Evolutionary conservation across 2,113 vertebrate species (phyloP).

Genomic region (Cettia cetti): DNA sequence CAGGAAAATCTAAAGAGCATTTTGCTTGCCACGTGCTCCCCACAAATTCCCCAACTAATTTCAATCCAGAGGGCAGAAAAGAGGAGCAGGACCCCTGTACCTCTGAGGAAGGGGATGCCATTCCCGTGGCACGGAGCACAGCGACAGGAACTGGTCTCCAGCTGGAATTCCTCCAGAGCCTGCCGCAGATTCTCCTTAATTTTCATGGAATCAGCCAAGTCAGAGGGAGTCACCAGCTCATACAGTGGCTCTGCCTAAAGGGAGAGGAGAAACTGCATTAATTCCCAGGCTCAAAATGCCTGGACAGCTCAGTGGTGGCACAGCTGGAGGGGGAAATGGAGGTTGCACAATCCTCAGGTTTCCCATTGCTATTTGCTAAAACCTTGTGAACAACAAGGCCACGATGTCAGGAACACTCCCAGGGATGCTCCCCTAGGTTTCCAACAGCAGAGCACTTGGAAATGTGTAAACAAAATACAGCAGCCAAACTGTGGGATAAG

Average conservation of each 20-base stretch:
- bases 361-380: not conserved
- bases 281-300: not conserved
- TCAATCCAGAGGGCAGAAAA: not conserved
- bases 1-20: not conserved
- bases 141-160: slow-evolving; percentile 80
- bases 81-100: slow-evolving; percentile 58
- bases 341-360: not conserved
- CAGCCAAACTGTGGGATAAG: accelerated
- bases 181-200: slow-evolving; percentile 83
- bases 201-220: slow-evolving; percentile 67
- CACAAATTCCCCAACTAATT: not conserved
- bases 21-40: not conserved
- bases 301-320: accelerated
- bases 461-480: not conserved
- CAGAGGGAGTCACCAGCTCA: slow-evolving; percentile 81
- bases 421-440: not conserved
- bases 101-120: slow-evolving; percentile 81
- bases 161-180: slow-evolving; percentile 83
- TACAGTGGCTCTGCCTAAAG: slow-evolving; percentile 82
- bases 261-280: not conserved
- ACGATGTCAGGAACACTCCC: accelerated
- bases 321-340: not conserved
- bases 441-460: not conserved
- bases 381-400: not conserved
- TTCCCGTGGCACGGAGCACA: slow-evolving; percentile 87